Evolutionary conservation across 2,113 vertebrate genomes (phyloP).

Genomic region (Pedionomus torquatus): DNA sequence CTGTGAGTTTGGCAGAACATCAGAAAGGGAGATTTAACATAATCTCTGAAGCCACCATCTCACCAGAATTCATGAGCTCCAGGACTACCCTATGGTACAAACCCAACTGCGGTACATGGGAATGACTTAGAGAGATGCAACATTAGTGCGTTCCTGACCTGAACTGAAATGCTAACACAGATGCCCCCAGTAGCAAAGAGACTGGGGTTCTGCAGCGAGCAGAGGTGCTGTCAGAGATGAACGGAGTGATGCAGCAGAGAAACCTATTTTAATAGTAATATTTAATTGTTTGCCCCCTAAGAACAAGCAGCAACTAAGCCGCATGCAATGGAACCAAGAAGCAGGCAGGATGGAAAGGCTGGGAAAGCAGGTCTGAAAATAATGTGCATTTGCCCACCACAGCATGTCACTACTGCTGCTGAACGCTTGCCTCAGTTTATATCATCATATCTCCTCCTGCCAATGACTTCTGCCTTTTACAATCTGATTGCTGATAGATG

Average conservation of each 20-base stretch:
- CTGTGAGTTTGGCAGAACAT: neutral
- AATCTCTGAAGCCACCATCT: neutral
- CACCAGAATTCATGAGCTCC: neutral
- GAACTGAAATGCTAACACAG: neutral
- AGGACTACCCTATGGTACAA: neutral
- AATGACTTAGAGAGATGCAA: neutral
- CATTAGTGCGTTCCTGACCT: neutral
- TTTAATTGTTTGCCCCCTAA: neutral
- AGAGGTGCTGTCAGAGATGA: neutral
- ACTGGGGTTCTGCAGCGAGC: neutral
- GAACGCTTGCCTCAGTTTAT: neutral
- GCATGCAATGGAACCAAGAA: neutral
- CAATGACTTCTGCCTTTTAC: neutral
- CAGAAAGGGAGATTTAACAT: neutral
- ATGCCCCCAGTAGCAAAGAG: neutral
- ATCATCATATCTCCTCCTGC: neutral
- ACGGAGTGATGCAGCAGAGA: neutral
- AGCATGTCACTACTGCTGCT: neutral
- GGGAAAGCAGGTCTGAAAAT: neutral
- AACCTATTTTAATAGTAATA: neutral
- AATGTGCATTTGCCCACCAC: neutral
- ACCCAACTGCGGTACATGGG: rapidly evolving
- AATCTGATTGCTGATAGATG: neutral
- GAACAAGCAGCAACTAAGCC: neutral
- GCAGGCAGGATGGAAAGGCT: neutral